Conservation (phyloP, 1,140 invertebrate species). For the Papilio xuthus region DNA sequence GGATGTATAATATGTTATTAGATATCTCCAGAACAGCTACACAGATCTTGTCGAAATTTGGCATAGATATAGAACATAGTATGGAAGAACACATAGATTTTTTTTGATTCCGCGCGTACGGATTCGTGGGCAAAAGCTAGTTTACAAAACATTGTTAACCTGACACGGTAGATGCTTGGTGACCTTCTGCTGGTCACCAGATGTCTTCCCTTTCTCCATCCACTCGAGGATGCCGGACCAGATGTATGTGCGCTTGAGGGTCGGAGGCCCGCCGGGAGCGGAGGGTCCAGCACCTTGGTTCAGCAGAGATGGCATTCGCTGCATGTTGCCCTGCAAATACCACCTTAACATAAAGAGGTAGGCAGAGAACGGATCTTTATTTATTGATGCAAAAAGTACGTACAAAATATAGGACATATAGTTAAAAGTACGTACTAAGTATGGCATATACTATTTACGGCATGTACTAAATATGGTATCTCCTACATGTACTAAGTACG, state of each 20-base stretch:
- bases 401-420: no score
- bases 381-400: no score
- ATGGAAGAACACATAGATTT: background rate
- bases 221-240: conserved; percentile 95
- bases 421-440: no score
- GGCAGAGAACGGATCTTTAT: background rate
- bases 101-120: background rate
- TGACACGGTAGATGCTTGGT: conserved; percentile 92
- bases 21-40: no score
- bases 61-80: background rate
- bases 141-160: conserved; percentile 72
- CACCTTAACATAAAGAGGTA: background rate
- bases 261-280: conserved; percentile 41
- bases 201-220: conserved; percentile 92
- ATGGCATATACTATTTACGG: no score
- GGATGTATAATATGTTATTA: no score
- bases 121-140: background rate
- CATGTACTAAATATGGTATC: no score
- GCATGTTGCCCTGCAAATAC: conserved; percentile 44
- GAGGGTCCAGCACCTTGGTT: conserved; percentile 50
- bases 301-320: conserved; percentile 58
- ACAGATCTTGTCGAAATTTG: background rate
- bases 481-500: no score
- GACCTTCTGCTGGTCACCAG: conserved; percentile 88
- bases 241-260: conserved; percentile 86